Base-by-base conservation (phyloP, 2,888 invertebrate genomes). In the Nephrotoma flavescens region DNA sequence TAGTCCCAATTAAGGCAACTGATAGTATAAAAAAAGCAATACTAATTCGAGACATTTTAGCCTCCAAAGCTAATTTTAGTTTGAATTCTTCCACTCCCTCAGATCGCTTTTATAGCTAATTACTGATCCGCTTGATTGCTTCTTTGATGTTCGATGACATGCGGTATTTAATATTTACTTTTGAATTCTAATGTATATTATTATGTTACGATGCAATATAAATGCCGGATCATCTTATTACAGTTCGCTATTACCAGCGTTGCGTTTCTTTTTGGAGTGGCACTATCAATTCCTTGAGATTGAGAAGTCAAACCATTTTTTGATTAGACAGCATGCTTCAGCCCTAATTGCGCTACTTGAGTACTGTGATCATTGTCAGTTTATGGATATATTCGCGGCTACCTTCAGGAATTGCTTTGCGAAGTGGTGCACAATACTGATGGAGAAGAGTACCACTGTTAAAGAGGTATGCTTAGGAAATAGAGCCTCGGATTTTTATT, bases 281-380 rank as follows among this genome's bases (percentile, higher is more conserved):
- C 91, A 91, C 88, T 90, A 89, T 89, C 90, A 91, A 89, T 90
- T 91, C 89, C 89, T 90, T 86, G 88, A 89, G 87, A 91, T 90
- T 87, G 90, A 91, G 86, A 88, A 90, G 88, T 91, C 90, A 89
- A 90, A 90, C 83, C 89, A 91, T 45, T 89, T 89, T 87, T 88
- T 92, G 52, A 89, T 92, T 86, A 89, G 91, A 15, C 92, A 91
- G 88, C 92, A 92, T 90, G 91, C 91, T 88, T 89, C 91, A 52
- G 91, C 91, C 6, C 86, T 92, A 57, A 87, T 92, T 11, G 89
- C 89, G 89, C 89, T 41, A 89, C 91, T 88, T 89, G 89, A 86
- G 89, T 85, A 90, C 83, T 90, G 89, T 42, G 88, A 88, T 15
- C 84, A 6, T 89, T 89, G 47, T 6, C 86, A 71, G 86, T 47